These are phyloP conservation scores for Mesoligia furuncula DNA, from an alignment of 2,888 invertebrate species.

Conservation along the genomic window DNA sequence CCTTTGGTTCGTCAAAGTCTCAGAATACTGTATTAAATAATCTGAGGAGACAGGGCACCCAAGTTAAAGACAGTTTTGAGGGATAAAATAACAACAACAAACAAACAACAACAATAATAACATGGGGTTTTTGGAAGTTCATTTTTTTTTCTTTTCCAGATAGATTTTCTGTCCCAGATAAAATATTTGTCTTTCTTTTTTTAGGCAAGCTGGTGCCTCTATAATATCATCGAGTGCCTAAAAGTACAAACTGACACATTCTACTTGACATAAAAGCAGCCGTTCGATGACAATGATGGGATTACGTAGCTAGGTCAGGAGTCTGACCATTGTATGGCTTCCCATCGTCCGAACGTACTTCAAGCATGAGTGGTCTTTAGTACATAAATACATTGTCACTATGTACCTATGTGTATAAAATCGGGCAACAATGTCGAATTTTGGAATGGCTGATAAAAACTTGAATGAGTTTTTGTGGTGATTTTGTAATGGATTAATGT, in stretches of 20 bases:
- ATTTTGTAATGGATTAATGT: conserved; percentile 4
- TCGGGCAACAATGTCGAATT: conserved; percentile 37
- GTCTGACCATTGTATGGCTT: conserved; percentile 64
- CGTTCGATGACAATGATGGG: conserved; percentile 59
- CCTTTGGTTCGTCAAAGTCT: no score
- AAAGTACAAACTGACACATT: conserved; percentile 9
- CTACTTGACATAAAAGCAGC: conserved; percentile 32
- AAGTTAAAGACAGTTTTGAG: background rate
- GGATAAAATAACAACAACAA: background rate
- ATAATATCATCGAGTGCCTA: background rate
- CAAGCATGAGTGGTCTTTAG: conserved; percentile 49
- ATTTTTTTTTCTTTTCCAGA: no score
- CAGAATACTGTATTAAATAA: no score
- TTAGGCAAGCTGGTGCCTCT: background rate
- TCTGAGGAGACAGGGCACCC: background rate
- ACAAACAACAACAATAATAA: no score
- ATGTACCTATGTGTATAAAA: conserved; percentile 2
- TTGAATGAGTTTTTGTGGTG: conserved; percentile 15
- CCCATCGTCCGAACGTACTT: conserved; percentile 56
- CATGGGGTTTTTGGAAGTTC: background rate
- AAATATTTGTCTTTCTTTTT: background rate
- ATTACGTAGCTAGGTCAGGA: conserved; percentile 67
- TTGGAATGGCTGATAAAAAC: conserved; percentile 10
- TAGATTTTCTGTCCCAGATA: background rate
- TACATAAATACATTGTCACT: conserved; percentile 22